phyloP scores from a whole-genome alignment of 1,140 invertebrate genomes.

The Alviniconcha marisindica region DNA sequence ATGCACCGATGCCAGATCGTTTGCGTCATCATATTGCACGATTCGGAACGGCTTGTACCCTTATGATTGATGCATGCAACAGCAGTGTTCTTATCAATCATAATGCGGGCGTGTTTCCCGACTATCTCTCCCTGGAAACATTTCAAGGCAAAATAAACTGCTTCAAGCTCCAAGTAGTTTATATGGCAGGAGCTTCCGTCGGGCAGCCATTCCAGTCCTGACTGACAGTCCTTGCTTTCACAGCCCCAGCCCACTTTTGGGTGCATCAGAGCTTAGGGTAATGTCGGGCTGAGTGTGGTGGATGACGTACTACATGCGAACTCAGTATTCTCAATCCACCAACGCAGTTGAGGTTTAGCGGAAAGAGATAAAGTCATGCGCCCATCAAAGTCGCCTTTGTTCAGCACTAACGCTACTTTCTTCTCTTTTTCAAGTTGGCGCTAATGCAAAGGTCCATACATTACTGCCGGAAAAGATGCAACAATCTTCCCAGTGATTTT shows the following conservation, averaged over 20 bases:
- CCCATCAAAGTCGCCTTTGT: not conserved
- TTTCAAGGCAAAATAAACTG: not conserved
- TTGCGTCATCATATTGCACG: not conserved
- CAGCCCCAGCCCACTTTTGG: not conserved
- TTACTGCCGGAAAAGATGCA: too few relatives aligned
- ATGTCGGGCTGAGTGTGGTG: not conserved
- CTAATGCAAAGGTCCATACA: slow-evolving; percentile 2
- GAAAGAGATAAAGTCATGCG: not conserved
- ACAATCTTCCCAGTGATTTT: not conserved
- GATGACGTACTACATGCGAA: not conserved
- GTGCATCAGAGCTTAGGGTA: not conserved
- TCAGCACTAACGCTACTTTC: not conserved
- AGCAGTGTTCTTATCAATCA: slow-evolving; percentile 3
- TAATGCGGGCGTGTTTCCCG: not conserved
- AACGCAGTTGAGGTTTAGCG: not conserved
- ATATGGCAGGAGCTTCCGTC: not conserved
- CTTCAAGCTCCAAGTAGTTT: not conserved
- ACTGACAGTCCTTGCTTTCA: too few relatives aligned
- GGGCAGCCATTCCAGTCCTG: not conserved
- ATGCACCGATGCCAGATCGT: not conserved
- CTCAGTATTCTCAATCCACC: too few relatives aligned
- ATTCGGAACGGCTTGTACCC: not conserved
- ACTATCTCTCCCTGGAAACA: too few relatives aligned
- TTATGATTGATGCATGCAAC: not conserved
- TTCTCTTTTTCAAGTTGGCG: not conserved